These are phyloP conservation scores for Plusia festucae DNA, from an alignment of 2,888 invertebrate genomes.

Conservation along the genomic window DNA sequence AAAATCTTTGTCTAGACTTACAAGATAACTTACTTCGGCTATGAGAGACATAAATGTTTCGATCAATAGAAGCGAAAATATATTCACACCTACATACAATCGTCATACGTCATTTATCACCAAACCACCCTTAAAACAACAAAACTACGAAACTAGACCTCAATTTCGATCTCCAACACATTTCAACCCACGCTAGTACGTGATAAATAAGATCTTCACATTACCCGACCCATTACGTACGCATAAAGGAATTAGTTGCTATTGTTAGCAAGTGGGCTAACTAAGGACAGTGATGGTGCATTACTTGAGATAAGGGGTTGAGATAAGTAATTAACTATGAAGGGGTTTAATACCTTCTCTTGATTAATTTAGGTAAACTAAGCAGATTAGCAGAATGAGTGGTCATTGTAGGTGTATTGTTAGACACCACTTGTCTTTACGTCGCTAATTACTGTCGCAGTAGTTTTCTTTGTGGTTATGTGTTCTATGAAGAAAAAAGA, in stretches of 20 bases:
- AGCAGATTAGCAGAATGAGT: neutral
- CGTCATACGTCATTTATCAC: neutral
- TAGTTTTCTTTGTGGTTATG: neutral
- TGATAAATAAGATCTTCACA: neutral
- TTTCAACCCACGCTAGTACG: neutral
- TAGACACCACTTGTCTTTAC: neutral
- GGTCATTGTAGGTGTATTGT: neutral
- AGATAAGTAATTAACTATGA: neutral
- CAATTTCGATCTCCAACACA: constrained; percentile 2
- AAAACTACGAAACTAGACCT: neutral
- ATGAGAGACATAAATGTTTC: too few species aligned
- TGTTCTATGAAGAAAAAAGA: neutral
- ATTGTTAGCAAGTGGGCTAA: constrained; percentile 12
- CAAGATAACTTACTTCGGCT: too few species aligned
- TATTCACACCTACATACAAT: neutral
- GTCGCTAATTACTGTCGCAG: neutral
- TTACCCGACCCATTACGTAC: constrained; percentile 23
- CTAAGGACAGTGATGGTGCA: constrained; percentile 22
- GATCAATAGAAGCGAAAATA: neutral
- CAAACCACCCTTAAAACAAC: neutral
- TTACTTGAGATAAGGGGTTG: constrained; percentile 17
- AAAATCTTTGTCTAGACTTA: too few species aligned
- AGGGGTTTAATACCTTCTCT: neutral
- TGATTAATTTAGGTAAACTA: neutral
- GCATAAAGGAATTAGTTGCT: constrained; percentile 38